Evolutionary conservation across 2,888 invertebrate species (phyloP), one percentile per base, ranked within the genome.

Genomic region (Philhelius pedissequus): DNA sequence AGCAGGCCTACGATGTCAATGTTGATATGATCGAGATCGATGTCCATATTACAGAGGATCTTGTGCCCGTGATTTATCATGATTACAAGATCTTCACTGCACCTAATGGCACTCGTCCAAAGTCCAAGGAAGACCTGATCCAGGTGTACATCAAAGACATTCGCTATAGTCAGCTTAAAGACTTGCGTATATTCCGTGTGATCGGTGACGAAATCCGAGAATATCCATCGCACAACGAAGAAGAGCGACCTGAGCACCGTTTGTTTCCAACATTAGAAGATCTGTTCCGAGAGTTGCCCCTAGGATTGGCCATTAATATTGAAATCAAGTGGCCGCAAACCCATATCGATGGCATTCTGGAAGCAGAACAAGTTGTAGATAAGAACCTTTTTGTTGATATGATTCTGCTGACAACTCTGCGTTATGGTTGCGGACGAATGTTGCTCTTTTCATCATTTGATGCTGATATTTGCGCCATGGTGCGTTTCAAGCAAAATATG

Each of bases 21-120:
- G 99, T 99, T 79, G 99, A 99, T 90, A 96, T 97, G 94, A 96
- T 99, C 56, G 99, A 99, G 92, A 97, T 99, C 93, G 99, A 99
- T 93, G 99, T 99, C 48, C 99, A 99, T 90, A 93, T 99, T 86
- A 97, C 98, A 86, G 97, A 98, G 92, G 99, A 99, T 92, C 93
- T 96, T 90, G 94, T 98, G 87, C 98, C 98, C 15, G 96, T 99
- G 77, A 96, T 99, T 88, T 99, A 98, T 92, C 99, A 99, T 91
- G 99, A 99, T 92, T 99, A 97, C 92, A 90, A 90, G 0, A 86
- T 91, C 58, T 95, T 96, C 91, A 97, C 99, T 15, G 96, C 96
- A 89, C 96, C 98, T 88, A 87, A 88, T 0, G 89, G 89, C 38
- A 90, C 94, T 88, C 95, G 94, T 89, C 92, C 95, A 86, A 68